These are phyloP conservation scores for Hippotragus niger DNA, from an alignment of 2,113 vertebrate species.

Conservation along the genomic window DNA sequence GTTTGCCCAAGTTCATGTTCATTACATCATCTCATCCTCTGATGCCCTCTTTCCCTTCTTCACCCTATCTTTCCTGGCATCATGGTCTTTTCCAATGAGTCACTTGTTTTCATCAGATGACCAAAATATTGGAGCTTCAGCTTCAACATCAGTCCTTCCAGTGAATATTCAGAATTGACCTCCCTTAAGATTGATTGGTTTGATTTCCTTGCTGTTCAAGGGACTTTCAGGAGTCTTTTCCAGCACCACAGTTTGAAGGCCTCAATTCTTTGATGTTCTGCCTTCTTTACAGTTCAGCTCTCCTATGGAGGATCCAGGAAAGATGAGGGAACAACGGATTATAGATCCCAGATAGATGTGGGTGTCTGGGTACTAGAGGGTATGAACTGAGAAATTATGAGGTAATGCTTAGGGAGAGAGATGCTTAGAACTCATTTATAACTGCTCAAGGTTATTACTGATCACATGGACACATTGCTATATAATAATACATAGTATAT, in stretches of 20 bases:
- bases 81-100: background rate
- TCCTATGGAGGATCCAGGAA: background rate
- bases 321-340: background rate
- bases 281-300: background rate
- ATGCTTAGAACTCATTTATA: background rate
- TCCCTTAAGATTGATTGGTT: background rate
- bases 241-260: background rate
- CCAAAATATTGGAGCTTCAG: background rate
- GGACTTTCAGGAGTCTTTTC: background rate
- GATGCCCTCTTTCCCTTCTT: background rate
- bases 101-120: background rate
- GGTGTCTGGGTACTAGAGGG: background rate
- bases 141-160: background rate
- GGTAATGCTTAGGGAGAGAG: background rate
- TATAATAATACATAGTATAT: background rate
- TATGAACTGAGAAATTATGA: background rate
- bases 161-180: background rate
- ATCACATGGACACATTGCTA: background rate
- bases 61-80: background rate
- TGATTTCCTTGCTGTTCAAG: background rate
- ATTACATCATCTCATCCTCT: background rate
- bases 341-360: background rate
- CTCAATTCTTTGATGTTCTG: background rate
- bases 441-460: background rate
- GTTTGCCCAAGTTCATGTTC: background rate